A percentile compares a stretch with the other conserved stretches of the same genome.
These are phyloP conservation scores for Cylas formicarius DNA, from an alignment of 1,140 invertebrate species.

Conservation along the genomic window DNA sequence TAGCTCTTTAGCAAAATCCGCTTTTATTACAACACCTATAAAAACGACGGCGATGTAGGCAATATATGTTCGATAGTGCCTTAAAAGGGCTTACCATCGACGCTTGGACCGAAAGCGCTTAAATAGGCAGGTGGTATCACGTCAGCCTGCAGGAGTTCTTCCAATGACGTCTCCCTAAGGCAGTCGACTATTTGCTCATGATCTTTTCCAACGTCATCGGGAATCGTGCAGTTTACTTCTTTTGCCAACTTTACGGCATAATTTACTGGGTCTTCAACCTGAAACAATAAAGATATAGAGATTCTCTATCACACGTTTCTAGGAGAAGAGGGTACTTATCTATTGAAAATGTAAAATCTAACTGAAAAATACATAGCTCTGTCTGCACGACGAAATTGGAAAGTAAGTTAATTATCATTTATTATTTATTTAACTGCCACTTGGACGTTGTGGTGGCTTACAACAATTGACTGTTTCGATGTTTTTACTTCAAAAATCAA, in stretches of 20 bases:
- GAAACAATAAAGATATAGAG: no score
- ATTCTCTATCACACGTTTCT: no score
- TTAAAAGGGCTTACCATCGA: slow-evolving; percentile 51
- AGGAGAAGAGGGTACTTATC: no score
- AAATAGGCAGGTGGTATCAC: slow-evolving; percentile 77
- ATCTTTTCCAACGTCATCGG: slow-evolving; percentile 67
- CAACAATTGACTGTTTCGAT: no score
- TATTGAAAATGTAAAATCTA: no score
- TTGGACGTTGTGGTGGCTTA: no score
- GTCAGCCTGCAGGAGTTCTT: slow-evolving; percentile 70
- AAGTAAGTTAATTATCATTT: no score
- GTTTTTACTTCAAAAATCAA: no score
- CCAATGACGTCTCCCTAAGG: slow-evolving; percentile 65
- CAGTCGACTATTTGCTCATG: slow-evolving; percentile 77
- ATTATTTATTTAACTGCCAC: no score
- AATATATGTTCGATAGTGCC: background rate
- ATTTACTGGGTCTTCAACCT: slow-evolving; percentile 76
- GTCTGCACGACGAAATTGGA: no score
- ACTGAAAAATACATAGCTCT: no score
- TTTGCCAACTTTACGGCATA: slow-evolving; percentile 79
- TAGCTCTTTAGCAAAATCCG: slow-evolving; percentile 67
- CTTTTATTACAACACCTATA: slow-evolving; percentile 67
- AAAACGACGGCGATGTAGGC: background rate
- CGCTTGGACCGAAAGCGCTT: slow-evolving; percentile 75
- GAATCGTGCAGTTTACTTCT: slow-evolving; percentile 78